phyloP scores from a whole-genome alignment of 2,888 invertebrate genomes.

The Scaptomyza polygonia region DNA sequence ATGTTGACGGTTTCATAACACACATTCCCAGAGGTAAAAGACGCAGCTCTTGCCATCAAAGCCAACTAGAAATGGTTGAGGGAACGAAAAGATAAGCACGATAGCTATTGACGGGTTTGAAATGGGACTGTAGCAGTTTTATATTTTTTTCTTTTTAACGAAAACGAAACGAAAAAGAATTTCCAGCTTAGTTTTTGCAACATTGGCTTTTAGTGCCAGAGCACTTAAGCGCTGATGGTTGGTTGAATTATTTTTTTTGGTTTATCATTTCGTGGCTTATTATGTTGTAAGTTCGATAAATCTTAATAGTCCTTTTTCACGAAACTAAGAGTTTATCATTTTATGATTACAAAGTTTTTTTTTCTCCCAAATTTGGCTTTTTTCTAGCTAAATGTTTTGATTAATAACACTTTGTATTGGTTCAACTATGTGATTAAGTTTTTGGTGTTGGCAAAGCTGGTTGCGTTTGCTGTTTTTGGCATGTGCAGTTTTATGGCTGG shows the following conservation, averaged over 20 bases:
- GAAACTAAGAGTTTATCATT: background rate
- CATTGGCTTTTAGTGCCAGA: background rate
- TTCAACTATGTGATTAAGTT: background rate
- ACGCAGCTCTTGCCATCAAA: background rate
- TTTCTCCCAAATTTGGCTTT: background rate
- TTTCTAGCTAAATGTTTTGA: background rate
- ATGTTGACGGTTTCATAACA: constrained; percentile 8
- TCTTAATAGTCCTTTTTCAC: background rate
- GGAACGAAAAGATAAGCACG: background rate
- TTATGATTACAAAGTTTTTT: background rate
- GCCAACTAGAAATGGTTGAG: constrained; percentile 13
- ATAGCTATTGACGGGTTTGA: background rate
- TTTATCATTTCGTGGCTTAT: background rate
- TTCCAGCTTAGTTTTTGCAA: background rate
- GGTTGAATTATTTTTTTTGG: background rate
- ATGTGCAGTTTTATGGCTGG: constrained; percentile 49
- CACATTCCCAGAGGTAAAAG: constrained; percentile 12
- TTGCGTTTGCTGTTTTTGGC: background rate
- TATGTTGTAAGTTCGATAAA: background rate
- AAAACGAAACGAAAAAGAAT: background rate
- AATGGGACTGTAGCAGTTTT: background rate
- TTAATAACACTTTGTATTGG: background rate
- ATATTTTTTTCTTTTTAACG: no score
- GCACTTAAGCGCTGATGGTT: background rate
- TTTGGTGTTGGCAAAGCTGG: background rate